A percentile compares a stretch with the other conserved stretches of the same genome.
Evolutionary conservation across 2,888 invertebrate genomes (phyloP).

Genomic region (Chloroclystis v-ata): DNA sequence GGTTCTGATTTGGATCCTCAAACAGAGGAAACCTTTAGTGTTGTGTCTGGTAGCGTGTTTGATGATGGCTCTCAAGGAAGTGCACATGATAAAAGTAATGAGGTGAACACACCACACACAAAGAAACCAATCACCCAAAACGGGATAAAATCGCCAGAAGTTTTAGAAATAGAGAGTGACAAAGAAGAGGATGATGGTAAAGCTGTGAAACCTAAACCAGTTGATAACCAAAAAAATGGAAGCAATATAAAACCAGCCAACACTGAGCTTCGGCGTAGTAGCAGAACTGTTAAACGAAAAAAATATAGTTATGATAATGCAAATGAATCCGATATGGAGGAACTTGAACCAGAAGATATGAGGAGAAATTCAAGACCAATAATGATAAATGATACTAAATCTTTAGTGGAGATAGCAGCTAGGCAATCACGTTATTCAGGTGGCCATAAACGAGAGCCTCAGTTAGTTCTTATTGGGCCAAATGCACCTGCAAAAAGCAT

Average conservation of each 20-base stretch:
- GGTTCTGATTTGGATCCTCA: conserved; percentile 40
- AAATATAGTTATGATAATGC: conserved; percentile 76
- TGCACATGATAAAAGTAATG: conserved; percentile 38
- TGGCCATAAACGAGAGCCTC: conserved; percentile 82
- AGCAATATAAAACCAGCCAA: conserved; percentile 28
- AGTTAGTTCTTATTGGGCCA: conserved; percentile 87
- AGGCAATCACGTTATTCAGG: conserved; percentile 55
- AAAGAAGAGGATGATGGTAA: conserved; percentile 61
- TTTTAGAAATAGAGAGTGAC: conserved; percentile 64
- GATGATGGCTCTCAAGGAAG: conserved; percentile 47
- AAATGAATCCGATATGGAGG: conserved; percentile 81
- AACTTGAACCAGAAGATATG: conserved; percentile 78
- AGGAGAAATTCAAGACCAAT: conserved; percentile 61
- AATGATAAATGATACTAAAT: conserved; percentile 84
- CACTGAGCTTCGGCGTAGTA: conserved; percentile 51
- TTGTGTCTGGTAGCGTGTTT: conserved; percentile 59
- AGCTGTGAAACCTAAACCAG: conserved; percentile 31
- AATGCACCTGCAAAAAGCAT: conserved; percentile 81
- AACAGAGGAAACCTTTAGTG: conserved; percentile 57
- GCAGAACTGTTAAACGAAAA: conserved; percentile 72
- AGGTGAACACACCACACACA: conserved; percentile 46
- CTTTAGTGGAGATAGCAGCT: conserved; percentile 82
- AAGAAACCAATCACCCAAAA: conserved; percentile 43
- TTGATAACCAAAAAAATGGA: not conserved
- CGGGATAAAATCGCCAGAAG: conserved; percentile 50